A percentile compares a stretch with the other conserved stretches of the same genome.
Conservation (phyloP, 2,888 invertebrate genomes). For the Onchidella celtica region DNA sequence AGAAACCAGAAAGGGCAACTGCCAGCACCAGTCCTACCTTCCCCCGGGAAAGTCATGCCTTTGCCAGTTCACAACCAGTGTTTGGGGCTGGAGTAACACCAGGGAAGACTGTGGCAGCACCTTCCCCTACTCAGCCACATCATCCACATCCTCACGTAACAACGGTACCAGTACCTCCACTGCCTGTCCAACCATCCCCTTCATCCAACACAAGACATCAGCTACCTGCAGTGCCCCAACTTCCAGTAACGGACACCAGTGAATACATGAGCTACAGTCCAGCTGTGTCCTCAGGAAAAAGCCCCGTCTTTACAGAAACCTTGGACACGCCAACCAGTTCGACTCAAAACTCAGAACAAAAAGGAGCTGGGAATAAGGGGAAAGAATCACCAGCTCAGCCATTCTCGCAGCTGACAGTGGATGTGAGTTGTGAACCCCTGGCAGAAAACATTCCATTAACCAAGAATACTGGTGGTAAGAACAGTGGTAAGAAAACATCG, state of each 20-base stretch:
- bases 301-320: no score
- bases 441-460: neutral
- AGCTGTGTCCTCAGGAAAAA: neutral
- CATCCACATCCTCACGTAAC: no score
- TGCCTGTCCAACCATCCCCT: neutral
- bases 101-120: slow-evolving; percentile 7
- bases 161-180: neutral
- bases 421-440: neutral
- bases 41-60: no score
- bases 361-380: neutral
- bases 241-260: neutral
- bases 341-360: neutral
- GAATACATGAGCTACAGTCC: slow-evolving; percentile 10
- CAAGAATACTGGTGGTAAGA: neutral
- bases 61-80: no score
- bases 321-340: neutral
- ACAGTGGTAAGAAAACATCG: neutral
- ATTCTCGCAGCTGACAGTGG: neutral
- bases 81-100: no score
- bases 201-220: no score
- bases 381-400: neutral
- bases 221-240: neutral
- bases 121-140: no score
- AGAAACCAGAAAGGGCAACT: neutral
- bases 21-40: neutral